Evolutionary conservation across 64 coral and sea anemone genomes (phyloP).

Genomic region (Pocillopora damicornis): DNA sequence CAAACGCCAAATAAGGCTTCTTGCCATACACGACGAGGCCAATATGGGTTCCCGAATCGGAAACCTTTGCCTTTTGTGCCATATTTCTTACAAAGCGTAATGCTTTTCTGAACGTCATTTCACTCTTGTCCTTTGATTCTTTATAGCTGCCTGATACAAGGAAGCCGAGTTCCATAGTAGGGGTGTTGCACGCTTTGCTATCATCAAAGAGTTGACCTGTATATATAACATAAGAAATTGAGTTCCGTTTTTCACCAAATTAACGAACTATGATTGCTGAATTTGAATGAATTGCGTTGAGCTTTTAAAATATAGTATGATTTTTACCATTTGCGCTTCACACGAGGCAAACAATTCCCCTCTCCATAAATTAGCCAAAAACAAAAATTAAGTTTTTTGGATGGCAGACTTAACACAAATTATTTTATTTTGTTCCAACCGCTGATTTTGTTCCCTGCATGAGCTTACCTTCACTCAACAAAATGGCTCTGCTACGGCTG

Average conservation of each 20-base stretch:
- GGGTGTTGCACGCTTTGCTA: slow-evolving; percentile 1
- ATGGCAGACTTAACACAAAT: too few relatives aligned
- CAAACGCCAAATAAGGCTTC: slow-evolving; percentile 57
- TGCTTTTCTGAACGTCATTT: slow-evolving; percentile 24
- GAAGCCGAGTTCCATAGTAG: slow-evolving; percentile 40
- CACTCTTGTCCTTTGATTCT: neutral
- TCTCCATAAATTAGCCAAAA: too few relatives aligned
- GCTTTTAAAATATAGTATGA: too few relatives aligned
- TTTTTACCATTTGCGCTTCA: too few relatives aligned
- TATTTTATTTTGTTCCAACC: too few relatives aligned
- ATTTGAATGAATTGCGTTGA: neutral
- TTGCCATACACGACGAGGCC: slow-evolving; percentile 50
- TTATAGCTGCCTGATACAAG: slow-evolving; percentile 8
- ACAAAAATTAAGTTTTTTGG: too few relatives aligned
- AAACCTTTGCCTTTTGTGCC: slow-evolving; percentile 24
- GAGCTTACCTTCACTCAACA: too few relatives aligned
- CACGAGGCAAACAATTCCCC: too few relatives aligned
- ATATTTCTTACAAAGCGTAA: slow-evolving; percentile 20
- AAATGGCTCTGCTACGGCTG: too few relatives aligned
- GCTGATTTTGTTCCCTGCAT: too few relatives aligned
- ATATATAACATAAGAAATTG: neutral
- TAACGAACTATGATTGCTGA: neutral
- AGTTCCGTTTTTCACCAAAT: neutral
- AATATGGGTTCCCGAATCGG: slow-evolving; percentile 33
- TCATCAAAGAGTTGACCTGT: slow-evolving; percentile 24